Percentiles rank a stretch among this genome's conserved stretches.
Evolutionary conservation across 2,797 vertebrate genomes (phyloP).

Genomic region (Enteromius viviparus): DNA sequence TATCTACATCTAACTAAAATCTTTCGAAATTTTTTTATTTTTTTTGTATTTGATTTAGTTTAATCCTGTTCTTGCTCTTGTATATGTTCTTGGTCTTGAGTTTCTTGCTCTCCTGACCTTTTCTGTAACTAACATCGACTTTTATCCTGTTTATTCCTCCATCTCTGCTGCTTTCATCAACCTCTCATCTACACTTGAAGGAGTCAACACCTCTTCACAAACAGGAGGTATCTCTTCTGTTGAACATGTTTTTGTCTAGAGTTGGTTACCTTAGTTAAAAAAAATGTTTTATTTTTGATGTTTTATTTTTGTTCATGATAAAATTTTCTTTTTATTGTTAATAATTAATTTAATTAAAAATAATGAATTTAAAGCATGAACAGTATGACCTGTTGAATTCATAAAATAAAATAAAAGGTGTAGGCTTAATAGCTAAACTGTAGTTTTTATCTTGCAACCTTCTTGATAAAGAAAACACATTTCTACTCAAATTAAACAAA

Average conservation of each 20-base stretch:
- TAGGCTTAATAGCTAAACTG: no score
- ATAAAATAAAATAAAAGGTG: no score
- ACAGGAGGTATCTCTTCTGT: slow-evolving; percentile 87
- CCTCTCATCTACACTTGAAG: slow-evolving; percentile 86
- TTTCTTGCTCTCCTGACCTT: slow-evolving; percentile 35
- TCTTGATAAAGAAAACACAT: no score
- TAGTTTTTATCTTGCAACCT: no score
- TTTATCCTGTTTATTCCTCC: slow-evolving; percentile 58
- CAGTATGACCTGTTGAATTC: no score
- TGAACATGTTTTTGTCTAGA: background rate
- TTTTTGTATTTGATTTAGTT: background rate
- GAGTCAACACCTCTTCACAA: slow-evolving; percentile 94
- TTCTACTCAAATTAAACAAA: no score
- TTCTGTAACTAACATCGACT: slow-evolving; percentile 63
- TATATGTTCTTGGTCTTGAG: slow-evolving; percentile 47
- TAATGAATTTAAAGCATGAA: no score
- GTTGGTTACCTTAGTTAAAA: background rate
- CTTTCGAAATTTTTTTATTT: background rate
- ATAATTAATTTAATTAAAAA: no score
- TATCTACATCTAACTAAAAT: background rate
- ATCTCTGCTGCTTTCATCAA: slow-evolving; percentile 62
- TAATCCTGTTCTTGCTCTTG: slow-evolving; percentile 48
- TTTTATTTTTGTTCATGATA: no score
- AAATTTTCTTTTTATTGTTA: no score
- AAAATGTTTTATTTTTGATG: no score